Conservation (phyloP, 2,113 vertebrate genomes). For the Campylomormyrus tamandua region DNA sequence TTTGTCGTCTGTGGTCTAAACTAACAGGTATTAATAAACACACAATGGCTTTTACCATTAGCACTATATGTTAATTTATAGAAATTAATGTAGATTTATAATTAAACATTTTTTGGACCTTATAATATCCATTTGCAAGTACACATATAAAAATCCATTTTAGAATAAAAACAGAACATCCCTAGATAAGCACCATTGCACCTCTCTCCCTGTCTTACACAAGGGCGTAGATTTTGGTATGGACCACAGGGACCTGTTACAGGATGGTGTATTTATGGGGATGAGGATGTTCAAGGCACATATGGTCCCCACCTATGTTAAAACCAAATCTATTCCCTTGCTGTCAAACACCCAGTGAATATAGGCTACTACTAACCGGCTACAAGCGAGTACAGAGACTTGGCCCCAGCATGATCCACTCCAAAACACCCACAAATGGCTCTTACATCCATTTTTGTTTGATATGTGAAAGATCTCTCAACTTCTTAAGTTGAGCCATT, state of each 20-base stretch:
- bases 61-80: not conserved
- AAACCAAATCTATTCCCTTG: not conserved
- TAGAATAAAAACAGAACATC: not conserved
- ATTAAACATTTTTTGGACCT: not conserved
- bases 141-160: not conserved
- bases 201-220: not conserved
- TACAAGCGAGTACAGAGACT: not conserved
- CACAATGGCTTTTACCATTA: not conserved
- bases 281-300: not conserved
- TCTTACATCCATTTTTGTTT: not conserved
- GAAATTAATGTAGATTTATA: not conserved
- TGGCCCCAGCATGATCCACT: not conserved
- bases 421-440: not conserved
- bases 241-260: not conserved
- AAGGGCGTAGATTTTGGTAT: not conserved
- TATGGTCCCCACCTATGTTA: not conserved
- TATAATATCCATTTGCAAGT: not conserved
- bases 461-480: not conserved
- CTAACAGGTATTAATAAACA: not conserved
- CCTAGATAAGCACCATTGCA: not conserved
- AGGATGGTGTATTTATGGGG: not conserved
- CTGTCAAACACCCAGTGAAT: not conserved
- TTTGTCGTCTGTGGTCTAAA: not conserved
- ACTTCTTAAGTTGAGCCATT: not conserved
- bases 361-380: not conserved